These are phyloP conservation scores for Enteromius unitaeniatus DNA, from an alignment of 2,797 vertebrate genomes.

Conservation along the genomic window DNA sequence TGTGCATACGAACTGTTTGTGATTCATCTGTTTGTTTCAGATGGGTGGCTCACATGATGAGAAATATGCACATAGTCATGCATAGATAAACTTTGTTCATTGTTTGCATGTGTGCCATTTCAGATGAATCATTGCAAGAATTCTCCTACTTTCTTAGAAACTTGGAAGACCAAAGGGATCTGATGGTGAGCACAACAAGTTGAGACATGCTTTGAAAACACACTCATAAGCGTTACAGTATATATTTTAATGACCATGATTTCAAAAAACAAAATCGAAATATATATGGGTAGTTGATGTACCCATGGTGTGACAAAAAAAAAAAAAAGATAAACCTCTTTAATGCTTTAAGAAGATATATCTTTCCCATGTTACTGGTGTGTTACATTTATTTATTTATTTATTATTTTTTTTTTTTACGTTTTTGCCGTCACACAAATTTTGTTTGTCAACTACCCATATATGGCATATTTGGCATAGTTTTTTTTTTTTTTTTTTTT, in stretches of 20 bases:
- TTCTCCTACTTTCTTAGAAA: slow-evolving; percentile 94
- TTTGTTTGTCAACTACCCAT: no score
- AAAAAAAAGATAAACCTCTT: no score
- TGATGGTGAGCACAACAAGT: slow-evolving; percentile 87
- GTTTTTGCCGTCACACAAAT: no score
- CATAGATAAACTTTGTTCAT: not conserved
- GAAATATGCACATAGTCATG: not conserved
- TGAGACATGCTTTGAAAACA: slow-evolving; percentile 12
- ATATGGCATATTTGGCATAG: no score
- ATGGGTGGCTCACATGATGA: not conserved
- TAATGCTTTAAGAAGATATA: no score
- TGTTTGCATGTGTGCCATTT: slow-evolving; percentile 47
- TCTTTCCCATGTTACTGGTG: no score
- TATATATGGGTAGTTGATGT: no score
- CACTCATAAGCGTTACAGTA: not conserved
- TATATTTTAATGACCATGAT: not conserved
- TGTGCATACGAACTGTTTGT: not conserved
- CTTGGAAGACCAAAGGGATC: slow-evolving; percentile 95
- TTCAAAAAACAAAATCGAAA: no score
- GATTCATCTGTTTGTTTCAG: not conserved
- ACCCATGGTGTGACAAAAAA: no score
- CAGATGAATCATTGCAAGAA: slow-evolving; percentile 95
- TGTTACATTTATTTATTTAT: no score
- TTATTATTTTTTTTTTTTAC: no score
- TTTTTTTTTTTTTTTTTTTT: not conserved